Conservation (phyloP, 2,888 invertebrate species). For the Lomographa bimaculata region DNA sequence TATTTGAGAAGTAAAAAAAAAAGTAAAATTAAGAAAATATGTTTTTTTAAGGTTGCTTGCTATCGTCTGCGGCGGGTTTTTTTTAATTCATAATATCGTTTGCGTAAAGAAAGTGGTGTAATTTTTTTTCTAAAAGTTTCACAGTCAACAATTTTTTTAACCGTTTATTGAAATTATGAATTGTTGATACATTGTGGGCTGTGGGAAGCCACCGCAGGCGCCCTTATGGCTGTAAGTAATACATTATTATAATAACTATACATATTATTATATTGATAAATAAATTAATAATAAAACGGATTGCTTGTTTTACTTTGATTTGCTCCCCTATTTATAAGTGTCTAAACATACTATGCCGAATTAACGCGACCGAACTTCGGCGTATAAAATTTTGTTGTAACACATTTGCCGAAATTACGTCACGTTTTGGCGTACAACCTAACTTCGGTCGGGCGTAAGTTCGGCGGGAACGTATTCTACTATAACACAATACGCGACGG, state of each 20-base stretch:
- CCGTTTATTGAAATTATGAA: conserved; percentile 30
- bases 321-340: neutral
- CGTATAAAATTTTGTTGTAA: no score
- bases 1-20: conserved; percentile 37
- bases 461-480: no score
- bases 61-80: conserved; percentile 41
- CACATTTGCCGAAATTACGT: no score
- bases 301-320: conserved; percentile 36
- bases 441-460: no score
- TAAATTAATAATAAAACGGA: conserved; percentile 81
- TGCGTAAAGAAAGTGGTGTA: conserved; percentile 42
- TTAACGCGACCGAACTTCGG: no score
- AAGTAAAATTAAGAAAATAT: conserved; percentile 54
- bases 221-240: conserved; percentile 79
- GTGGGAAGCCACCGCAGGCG: conserved; percentile 39
- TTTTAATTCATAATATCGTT: conserved; percentile 6
- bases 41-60: conserved; percentile 65
- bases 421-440: no score
- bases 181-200: conserved; percentile 10
- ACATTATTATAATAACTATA: conserved; percentile 66
- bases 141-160: conserved; percentile 36
- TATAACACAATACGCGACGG: no score
- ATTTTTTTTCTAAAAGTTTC: conserved; percentile 44
- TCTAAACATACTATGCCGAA: no score
- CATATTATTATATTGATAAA: conserved; percentile 83